Base-by-base conservation (phyloP, 2,888 invertebrate genomes). In the Formica aserva region DNA sequence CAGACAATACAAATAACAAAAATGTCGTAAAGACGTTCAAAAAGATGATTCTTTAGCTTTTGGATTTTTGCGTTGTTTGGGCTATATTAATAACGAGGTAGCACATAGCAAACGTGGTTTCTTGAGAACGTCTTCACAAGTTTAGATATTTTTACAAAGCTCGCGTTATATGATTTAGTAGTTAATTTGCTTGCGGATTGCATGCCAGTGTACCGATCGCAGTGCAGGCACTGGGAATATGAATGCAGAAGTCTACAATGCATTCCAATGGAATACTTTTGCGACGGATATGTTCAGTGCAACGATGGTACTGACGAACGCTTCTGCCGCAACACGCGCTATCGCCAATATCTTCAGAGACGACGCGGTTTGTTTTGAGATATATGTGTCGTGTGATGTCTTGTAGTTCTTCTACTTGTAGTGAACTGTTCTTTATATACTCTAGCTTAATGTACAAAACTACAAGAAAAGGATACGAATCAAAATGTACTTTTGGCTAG, bases 271-370 rank as follows among this genome's bases (percentile, higher is more conserved):
- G 93, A 94, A 87, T 94, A 95, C 89, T 94, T 95, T 88, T 97
- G 97, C 95, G 96, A 97, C 94, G 95, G 95, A 91, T 92, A 92
- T 91, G 92, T 93, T 90, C 96, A 97, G 94, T 97, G 97, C 95
- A 94, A 92, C 89, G 97, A 97, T 94, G 94, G 95, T 93, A 96
- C 96, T 91, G 97, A 97, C 94, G 97, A 97, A 94, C 94, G 95
- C 91, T 95, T 95, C 94, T 96, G 96, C 94, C 93, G 95, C 93
- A 94, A 94, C 92, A 94, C 95, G 93, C 94, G 95, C 92, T 96
- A 96, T 89, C 93, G 91, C 81, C 92, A 91, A 91, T 93, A 91
- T 92, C 93, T 93, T 88, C 94, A 92, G 76, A 91, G 92, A 90
- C 92, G 91, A 94, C 92, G 93, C 92, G 94, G 94, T 94, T 94